Evolutionary conservation across 2,113 vertebrate genomes (phyloP), one percentile per base, ranked within the genome.

Genomic region (Bubo scandiacus): DNA sequence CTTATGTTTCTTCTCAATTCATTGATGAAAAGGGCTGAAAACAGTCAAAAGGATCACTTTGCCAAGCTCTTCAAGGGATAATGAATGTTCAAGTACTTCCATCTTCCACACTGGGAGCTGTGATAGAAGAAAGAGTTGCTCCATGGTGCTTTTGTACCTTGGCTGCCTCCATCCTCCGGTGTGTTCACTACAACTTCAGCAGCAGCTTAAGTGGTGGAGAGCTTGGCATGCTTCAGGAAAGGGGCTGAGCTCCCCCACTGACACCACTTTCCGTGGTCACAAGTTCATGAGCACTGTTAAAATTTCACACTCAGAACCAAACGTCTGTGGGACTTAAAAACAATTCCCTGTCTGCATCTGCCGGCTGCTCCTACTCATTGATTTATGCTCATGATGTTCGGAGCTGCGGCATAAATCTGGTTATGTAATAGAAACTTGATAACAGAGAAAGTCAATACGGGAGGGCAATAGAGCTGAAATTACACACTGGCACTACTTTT

Each of bases 371-470:
- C 84, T 78, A 61, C 89, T 82, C 15, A 2, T 23, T 96, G 95
- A 97, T 97, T 97, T 97, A 95, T 81, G 65, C 75, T 55, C 2
- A 10, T 8, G 75, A 82, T 94, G 83, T 73, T 95, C 12, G 2
- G 67, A 88, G 82, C 85, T 71, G 62, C 21, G 1, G 92, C 79
- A 95, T 95, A 96, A 97, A 96, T 95, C 92, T 88, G 71, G 84
- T 94, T 96, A 96, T 88, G 93, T 92, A 96, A 96, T 79, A 94
- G 95, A 92, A 96, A 97, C 89, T 45, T 89, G 92, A 95, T 95
- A 95, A 92, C 55, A 73, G 63, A 55, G 91, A 93, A 97, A 95
- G 89, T 73, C 84, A 92, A 95, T 94, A 92, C 38, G 7, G 79
- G 61, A 94, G 81, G 67, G 79, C 77, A 82, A 65, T 12, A 67